Evolutionary conservation across 2,888 invertebrate genomes (phyloP).

Genomic region (Gari tellinella): DNA sequence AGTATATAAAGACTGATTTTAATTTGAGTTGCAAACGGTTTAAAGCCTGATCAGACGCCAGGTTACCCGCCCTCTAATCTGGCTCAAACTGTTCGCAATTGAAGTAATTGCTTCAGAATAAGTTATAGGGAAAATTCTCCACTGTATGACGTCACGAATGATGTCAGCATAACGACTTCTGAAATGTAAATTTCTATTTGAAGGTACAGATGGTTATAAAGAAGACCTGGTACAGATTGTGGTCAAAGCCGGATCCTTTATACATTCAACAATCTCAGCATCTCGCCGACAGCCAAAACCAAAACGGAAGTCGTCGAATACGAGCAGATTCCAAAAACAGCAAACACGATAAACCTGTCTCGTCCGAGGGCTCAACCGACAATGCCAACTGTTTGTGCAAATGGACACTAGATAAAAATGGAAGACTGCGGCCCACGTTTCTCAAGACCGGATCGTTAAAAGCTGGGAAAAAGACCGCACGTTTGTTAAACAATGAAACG

Average conservation of each 20-base stretch:
- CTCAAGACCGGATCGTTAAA: constrained; percentile 25
- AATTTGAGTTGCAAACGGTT: no score
- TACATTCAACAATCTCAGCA: constrained; percentile 51
- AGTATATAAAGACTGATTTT: no score
- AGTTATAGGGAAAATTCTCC: no score
- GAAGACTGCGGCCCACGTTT: constrained; percentile 40
- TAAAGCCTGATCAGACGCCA: no score
- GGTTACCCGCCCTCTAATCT: no score
- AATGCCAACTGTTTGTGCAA: constrained; percentile 48
- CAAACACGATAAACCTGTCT: constrained; percentile 17
- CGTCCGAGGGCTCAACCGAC: constrained; percentile 48
- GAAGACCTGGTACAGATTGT: constrained; percentile 67
- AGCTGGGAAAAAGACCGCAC: constrained; percentile 9
- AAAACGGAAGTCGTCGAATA: constrained; percentile 20
- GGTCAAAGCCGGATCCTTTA: constrained; percentile 51
- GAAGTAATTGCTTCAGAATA: no score
- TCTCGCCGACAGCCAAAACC: constrained; percentile 30
- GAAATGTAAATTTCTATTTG: neutral
- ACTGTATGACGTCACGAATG: neutral
- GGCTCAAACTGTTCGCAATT: no score
- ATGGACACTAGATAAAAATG: constrained; percentile 59
- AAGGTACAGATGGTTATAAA: constrained; percentile 74
- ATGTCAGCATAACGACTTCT: neutral
- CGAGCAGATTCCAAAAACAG: constrained; percentile 5
- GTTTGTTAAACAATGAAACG: constrained; percentile 14